These are phyloP conservation scores for Sipha maydis DNA, from an alignment of 2,888 invertebrate genomes.

Conservation along the genomic window DNA sequence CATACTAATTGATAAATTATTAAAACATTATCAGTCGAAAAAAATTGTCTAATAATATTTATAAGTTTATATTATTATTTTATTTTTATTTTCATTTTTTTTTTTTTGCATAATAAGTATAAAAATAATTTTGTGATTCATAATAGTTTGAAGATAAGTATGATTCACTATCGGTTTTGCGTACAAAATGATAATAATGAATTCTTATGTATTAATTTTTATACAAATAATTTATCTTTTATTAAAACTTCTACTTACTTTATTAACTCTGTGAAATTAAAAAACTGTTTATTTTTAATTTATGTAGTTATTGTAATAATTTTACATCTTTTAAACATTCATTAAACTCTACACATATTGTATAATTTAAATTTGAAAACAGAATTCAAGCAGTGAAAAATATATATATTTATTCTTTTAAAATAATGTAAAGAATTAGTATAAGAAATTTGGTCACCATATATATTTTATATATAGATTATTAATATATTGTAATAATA, in stretches of 20 bases:
- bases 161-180: not conserved
- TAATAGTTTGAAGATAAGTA: not conserved
- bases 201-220: not conserved
- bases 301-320: no score
- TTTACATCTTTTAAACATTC: no score
- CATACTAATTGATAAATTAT: constrained; percentile 37
- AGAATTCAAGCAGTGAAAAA: no score
- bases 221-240: not conserved
- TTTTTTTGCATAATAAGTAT: constrained; percentile 15
- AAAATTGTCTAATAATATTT: not conserved
- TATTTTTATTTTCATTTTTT: not conserved
- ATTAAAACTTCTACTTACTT: not conserved
- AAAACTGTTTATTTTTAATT: no score
- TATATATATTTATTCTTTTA: no score
- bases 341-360: no score
- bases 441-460: no score
- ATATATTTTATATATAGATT: no score
- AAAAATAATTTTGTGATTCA: constrained; percentile 27
- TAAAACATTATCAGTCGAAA: not conserved
- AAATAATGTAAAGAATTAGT: no score
- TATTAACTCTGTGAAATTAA: no score
- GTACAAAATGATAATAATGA: constrained; percentile 11
- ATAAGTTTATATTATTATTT: not conserved
- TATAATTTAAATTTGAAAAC: no score
- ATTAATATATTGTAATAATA: no score